Conservation (phyloP, 2,113 vertebrate species). For the Cricetomys ansorgei region DNA sequence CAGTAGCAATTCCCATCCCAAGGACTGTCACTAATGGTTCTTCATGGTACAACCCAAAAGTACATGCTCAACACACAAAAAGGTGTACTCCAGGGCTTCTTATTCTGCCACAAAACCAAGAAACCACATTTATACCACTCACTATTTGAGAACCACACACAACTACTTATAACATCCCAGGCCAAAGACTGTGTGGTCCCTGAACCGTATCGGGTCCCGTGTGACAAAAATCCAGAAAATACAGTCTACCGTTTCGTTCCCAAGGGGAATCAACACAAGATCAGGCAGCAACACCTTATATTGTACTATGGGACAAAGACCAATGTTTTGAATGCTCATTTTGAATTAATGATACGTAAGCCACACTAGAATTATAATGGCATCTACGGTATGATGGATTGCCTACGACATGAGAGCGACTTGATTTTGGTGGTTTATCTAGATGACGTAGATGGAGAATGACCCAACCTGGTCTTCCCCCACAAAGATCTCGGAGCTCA, state of each 20-base stretch:
- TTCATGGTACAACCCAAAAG: neutral
- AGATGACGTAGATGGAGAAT: neutral
- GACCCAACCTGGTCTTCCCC: neutral
- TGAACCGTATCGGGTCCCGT: neutral
- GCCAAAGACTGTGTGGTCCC: neutral
- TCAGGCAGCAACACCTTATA: neutral
- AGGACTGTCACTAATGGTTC: neutral
- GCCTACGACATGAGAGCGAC: neutral
- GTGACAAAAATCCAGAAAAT: conserved; percentile 28
- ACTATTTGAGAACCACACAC: neutral
- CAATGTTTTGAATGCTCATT: neutral
- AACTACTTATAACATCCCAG: neutral
- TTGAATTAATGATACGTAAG: neutral
- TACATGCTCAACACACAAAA: neutral
- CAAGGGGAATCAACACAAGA: neutral
- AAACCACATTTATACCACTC: neutral
- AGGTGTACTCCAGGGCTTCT: neutral
- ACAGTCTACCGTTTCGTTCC: neutral
- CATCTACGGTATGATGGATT: neutral
- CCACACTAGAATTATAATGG: conserved; percentile 8
- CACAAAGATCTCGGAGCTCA: neutral
- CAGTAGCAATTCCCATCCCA: neutral
- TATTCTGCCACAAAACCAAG: neutral
- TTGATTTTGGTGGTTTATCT: neutral
- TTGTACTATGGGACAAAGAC: neutral